Conservation (phyloP, 2,888 invertebrate species). For the Agelastica alni region DNA sequence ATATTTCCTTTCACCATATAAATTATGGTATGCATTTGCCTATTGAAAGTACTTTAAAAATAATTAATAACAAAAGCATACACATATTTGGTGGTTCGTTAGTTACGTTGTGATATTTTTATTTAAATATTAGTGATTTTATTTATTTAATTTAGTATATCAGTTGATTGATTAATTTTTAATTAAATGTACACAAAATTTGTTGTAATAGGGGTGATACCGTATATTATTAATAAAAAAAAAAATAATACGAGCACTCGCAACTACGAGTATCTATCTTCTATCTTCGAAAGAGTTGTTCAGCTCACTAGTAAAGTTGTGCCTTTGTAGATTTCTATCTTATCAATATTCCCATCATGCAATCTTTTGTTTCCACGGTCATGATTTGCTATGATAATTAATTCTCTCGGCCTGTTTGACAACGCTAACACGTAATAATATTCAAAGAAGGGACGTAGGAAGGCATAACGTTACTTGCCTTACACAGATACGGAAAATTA, state of each 20-base stretch:
- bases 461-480: slow-evolving; percentile 9
- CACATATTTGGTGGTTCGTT: too few species aligned
- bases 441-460: slow-evolving; percentile 28
- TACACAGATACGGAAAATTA: slow-evolving; percentile 1
- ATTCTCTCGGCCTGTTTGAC: slow-evolving; percentile 25
- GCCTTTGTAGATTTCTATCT: slow-evolving; percentile 31
- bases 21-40: background rate
- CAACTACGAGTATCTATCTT: background rate
- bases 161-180: too few species aligned
- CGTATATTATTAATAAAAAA: too few species aligned
- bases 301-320: slow-evolving; percentile 20
- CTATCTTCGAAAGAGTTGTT: slow-evolving; percentile 25
- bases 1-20: too few species aligned
- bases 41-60: background rate
- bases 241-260: too few species aligned
- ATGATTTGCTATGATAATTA: slow-evolving; percentile 33
- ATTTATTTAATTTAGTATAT: too few species aligned
- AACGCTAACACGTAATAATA: slow-evolving; percentile 28
- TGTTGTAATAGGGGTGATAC: too few species aligned
- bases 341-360: slow-evolving; percentile 35
- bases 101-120: too few species aligned
- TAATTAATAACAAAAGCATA: too few species aligned
- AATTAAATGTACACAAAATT: background rate
- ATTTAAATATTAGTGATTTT: too few species aligned
- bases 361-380: slow-evolving; percentile 34